Percentiles rank a stretch among this genome's conserved stretches.
Conservation (phyloP, 2,113 vertebrate genomes). For the Rhynchopsitta pachyrhyncha region DNA sequence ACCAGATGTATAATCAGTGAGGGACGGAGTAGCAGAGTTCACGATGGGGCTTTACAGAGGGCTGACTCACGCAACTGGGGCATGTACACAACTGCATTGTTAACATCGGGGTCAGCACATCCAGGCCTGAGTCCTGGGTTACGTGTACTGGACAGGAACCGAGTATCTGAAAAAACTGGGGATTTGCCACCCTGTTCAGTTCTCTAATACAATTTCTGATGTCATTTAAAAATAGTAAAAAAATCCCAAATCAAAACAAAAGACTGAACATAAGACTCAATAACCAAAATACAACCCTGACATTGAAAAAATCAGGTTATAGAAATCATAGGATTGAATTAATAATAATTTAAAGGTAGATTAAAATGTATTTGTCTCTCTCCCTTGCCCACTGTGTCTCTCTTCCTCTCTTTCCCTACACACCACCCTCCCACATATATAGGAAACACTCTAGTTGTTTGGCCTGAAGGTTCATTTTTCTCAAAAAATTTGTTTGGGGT, state of each 20-base stretch:
- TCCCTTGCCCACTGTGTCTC: not conserved
- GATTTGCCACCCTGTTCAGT: not conserved
- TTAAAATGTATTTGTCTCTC: not conserved
- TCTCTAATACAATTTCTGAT: not conserved
- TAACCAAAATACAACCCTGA: not conserved
- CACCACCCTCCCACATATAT: not conserved
- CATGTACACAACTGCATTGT: not conserved
- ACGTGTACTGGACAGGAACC: not conserved
- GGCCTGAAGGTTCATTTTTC: not conserved
- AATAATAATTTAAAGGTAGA: not conserved
- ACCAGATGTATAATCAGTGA: fast-evolving
- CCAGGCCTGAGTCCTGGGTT: not conserved
- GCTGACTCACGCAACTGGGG: not conserved
- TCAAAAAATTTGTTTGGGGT: not conserved
- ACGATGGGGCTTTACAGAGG: not conserved
- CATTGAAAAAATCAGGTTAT: not conserved
- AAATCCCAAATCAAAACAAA: not conserved
- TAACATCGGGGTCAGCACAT: not conserved
- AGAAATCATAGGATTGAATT: not conserved
- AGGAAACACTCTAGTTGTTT: not conserved
- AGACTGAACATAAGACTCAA: not conserved
- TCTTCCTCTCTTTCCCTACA: not conserved
- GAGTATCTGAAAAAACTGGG: not conserved
- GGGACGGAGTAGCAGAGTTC: not conserved
- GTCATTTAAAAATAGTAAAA: not conserved